Percentiles rank a stretch among this genome's conserved stretches.
phyloP scores from a whole-genome alignment of 1,140 invertebrate genomes.

The Phymorhynchus buccinoides region DNA sequence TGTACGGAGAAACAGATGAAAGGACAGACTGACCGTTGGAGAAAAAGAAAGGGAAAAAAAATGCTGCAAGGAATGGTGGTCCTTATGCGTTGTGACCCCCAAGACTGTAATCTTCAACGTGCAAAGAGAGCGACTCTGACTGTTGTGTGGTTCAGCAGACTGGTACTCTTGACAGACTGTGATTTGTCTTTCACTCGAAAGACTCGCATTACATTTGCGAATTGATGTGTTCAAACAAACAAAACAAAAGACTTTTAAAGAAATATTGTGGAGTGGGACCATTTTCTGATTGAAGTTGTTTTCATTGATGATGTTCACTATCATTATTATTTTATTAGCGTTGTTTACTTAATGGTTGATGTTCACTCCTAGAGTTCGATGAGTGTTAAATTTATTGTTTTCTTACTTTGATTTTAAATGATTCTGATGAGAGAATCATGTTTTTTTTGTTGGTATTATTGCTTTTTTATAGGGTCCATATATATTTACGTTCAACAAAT shows the following conservation, averaged over 20 bases:
- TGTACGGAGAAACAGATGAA: too few relatives aligned
- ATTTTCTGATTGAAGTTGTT: background rate
- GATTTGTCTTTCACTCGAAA: conserved; percentile 3
- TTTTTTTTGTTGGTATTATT: background rate
- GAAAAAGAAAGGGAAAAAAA: too few relatives aligned
- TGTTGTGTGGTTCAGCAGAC: background rate
- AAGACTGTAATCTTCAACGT: too few relatives aligned
- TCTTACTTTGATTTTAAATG: background rate
- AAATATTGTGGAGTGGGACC: too few relatives aligned
- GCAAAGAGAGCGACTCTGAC: too few relatives aligned
- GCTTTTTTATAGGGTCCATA: background rate
- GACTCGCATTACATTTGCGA: background rate
- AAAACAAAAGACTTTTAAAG: too few relatives aligned
- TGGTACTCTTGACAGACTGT: conserved; percentile 2
- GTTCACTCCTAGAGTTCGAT: background rate
- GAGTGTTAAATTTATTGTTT: background rate
- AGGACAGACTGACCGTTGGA: too few relatives aligned
- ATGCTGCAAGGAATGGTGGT: too few relatives aligned
- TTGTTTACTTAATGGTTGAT: background rate
- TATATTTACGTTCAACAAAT: background rate
- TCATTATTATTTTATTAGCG: background rate
- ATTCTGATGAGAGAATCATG: background rate
- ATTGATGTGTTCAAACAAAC: background rate
- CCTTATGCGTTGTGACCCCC: too few relatives aligned
- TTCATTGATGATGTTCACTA: background rate